Conservation (phyloP, 2,888 invertebrate species). For the Cordilura impudica region DNA sequence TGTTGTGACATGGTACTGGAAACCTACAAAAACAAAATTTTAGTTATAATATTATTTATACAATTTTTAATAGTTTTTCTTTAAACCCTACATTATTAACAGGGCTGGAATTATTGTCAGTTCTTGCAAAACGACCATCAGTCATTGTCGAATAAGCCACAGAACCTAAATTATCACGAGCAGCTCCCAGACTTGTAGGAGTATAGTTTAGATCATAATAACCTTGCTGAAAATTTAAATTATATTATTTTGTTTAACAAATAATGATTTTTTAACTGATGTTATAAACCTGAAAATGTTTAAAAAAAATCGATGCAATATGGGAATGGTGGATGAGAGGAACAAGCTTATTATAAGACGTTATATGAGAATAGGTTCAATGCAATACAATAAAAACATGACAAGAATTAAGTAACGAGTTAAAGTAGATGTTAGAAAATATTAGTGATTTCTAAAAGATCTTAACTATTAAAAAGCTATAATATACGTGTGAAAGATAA, state of each 20-base stretch:
- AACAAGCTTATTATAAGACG: constrained; percentile 38
- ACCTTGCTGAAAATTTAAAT: constrained; percentile 74
- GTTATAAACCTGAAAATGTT: constrained; percentile 5
- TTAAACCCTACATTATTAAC: constrained; percentile 77
- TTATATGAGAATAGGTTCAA: constrained; percentile 57
- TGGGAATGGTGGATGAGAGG: constrained; percentile 39
- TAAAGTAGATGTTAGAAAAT: not conserved
- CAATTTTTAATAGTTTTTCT: not conserved
- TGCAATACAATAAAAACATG: constrained; percentile 47
- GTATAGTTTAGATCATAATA: constrained; percentile 88
- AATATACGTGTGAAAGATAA: too few species aligned
- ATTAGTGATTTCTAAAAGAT: too few species aligned
- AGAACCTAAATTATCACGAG: constrained; percentile 82
- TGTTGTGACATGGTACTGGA: constrained; percentile 87
- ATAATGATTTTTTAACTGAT: not conserved
- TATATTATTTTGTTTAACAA: not conserved
- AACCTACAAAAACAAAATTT: constrained; percentile 76
- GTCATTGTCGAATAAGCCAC: constrained; percentile 85
- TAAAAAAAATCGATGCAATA: constrained; percentile 33
- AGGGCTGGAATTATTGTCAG: constrained; percentile 89
- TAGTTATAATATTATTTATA: not conserved
- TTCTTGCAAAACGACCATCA: constrained; percentile 84
- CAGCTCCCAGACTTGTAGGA: constrained; percentile 84
- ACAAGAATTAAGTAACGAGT: not conserved
- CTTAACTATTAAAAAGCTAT: too few species aligned